Conservation (phyloP, 2,113 vertebrate genomes). For the Mesoclemmys tuberculata region DNA sequence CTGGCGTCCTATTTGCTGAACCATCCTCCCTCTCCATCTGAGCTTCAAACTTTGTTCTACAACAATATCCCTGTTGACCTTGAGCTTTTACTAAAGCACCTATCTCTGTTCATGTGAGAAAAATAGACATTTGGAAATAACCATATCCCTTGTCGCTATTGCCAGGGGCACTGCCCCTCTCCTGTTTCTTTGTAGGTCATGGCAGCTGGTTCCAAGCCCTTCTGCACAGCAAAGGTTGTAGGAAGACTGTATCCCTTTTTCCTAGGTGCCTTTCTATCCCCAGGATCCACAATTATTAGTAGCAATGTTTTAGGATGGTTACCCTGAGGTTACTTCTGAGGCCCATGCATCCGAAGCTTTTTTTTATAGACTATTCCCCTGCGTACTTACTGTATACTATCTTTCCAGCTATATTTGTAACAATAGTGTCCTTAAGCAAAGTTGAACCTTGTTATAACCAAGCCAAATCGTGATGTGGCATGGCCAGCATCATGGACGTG, state of each 20-base stretch:
- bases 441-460: not conserved
- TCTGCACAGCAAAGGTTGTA: not conserved
- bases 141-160: not conserved
- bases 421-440: not conserved
- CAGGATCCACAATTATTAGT: not conserved
- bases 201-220: not conserved
- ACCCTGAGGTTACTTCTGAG: not conserved
- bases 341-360: not conserved
- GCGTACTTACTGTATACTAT: not conserved
- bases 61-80: not conserved
- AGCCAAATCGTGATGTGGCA: not conserved
- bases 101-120: not conserved
- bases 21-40: not conserved
- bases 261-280: not conserved
- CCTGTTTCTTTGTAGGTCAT: not conserved
- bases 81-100: not conserved
- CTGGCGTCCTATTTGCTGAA: not conserved
- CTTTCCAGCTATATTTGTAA: not conserved
- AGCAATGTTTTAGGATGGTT: not conserved
- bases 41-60: not conserved
- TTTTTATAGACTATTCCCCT: not conserved
- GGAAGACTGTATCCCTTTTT: not conserved
- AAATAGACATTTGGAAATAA: not conserved
- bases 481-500: slow-evolving; percentile 1
- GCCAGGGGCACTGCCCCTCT: not conserved